Conservation (phyloP, 2,888 invertebrate species). For the Tortrix viridana region DNA sequence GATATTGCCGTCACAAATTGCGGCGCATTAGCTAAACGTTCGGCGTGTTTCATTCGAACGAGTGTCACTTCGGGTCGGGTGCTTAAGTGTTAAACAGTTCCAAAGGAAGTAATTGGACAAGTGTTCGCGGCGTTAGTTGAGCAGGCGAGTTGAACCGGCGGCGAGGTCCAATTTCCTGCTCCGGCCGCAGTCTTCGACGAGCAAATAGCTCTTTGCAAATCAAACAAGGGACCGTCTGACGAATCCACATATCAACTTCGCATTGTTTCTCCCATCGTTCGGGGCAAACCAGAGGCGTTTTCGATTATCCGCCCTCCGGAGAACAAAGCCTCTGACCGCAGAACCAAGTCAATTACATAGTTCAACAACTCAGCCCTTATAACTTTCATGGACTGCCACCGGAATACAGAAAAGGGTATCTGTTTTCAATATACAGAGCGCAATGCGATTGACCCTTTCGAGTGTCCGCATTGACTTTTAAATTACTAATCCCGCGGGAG, state of each 20-base stretch:
- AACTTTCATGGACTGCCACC: constrained; percentile 81
- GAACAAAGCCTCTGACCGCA: constrained; percentile 83
- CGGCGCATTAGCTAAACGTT: constrained; percentile 51
- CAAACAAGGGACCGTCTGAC: constrained; percentile 80
- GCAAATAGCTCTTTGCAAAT: constrained; percentile 82
- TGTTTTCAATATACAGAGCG: constrained; percentile 80
- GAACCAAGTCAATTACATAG: constrained; percentile 84
- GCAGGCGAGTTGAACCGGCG: constrained; percentile 53
- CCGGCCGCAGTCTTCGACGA: constrained; percentile 71
- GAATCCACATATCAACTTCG: constrained; percentile 82
- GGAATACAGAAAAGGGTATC: constrained; percentile 84
- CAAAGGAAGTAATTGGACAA: constrained; percentile 76
- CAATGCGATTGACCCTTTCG: constrained; percentile 82
- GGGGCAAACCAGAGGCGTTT: constrained; percentile 81
- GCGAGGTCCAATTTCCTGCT: constrained; percentile 77
- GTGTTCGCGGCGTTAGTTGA: constrained; percentile 57
- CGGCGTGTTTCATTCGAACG: constrained; percentile 61
- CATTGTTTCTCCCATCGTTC: constrained; percentile 80
- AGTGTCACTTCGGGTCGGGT: constrained; percentile 51
- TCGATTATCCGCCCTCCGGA: constrained; percentile 80
- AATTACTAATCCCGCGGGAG: constrained; percentile 83
- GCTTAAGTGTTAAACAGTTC: constrained; percentile 58
- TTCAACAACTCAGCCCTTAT: constrained; percentile 84
- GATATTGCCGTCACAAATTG: constrained; percentile 70
- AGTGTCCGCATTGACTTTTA: constrained; percentile 85